phyloP scores from a whole-genome alignment of 2,888 invertebrate species.

The Hirtodrosophila cameraria region DNA sequence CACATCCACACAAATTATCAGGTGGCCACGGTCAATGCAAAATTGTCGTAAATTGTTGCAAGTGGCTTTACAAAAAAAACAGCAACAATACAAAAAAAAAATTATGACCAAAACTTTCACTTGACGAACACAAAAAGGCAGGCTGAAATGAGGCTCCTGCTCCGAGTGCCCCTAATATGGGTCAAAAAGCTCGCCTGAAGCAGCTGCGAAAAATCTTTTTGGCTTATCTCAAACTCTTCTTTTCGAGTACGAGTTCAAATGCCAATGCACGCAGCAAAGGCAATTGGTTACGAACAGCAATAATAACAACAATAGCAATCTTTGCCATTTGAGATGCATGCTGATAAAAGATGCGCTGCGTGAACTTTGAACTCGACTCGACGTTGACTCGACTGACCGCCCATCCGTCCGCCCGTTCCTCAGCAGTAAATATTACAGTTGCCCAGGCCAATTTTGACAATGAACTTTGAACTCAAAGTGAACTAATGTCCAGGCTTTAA shows the following conservation, averaged over 20 bases:
- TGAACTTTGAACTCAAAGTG: constrained; percentile 43
- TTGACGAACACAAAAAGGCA: constrained; percentile 32
- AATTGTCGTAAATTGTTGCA: constrained; percentile 75
- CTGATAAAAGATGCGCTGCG: constrained; percentile 57
- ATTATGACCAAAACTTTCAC: constrained; percentile 63
- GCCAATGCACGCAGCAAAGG: constrained; percentile 67
- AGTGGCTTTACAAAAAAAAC: constrained; percentile 55
- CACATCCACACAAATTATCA: constrained; percentile 35
- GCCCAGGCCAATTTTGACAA: constrained; percentile 39
- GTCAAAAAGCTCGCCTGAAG: constrained; percentile 51
- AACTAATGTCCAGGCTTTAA: too few relatives aligned
- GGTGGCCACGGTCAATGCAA: constrained; percentile 43
- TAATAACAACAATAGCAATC: constrained; percentile 11
- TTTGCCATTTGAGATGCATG: constrained; percentile 55
- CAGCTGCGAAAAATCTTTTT: constrained; percentile 33
- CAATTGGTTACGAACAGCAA: constrained; percentile 39
- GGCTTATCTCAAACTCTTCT: constrained; percentile 49
- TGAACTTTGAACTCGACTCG: constrained; percentile 69
- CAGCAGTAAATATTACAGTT: constrained; percentile 55
- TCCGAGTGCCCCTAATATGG: constrained; percentile 50
- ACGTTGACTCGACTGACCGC: too few relatives aligned
- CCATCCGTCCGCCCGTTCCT: too few relatives aligned
- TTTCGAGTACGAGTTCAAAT: constrained; percentile 60
- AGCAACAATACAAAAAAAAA: constrained; percentile 18
- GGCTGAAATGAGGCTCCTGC: constrained; percentile 18